phyloP scores from a whole-genome alignment of 2,797 vertebrate species.

The Momotus momota region DNA sequence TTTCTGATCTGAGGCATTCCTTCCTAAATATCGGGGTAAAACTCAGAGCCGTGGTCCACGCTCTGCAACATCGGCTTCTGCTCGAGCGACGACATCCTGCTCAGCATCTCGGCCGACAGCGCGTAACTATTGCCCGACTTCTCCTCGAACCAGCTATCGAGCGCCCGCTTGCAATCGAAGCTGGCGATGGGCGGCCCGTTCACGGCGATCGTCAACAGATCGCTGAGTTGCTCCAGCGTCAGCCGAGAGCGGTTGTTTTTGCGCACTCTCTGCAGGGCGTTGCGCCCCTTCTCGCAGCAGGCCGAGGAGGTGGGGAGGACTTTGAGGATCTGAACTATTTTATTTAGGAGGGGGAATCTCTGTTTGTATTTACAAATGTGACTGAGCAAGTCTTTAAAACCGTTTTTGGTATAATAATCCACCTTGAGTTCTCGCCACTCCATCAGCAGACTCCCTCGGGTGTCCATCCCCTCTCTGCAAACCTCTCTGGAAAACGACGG shows the following conservation, averaged over 20 bases:
- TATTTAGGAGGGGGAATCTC: conserved; percentile 91
- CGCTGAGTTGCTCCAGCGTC: conserved; percentile 92
- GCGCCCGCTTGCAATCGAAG: conserved; percentile 93
- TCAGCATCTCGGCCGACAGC: conserved; percentile 87
- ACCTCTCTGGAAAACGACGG: conserved; percentile 83
- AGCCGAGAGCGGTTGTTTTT: conserved; percentile 91
- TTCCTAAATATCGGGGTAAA: conserved; percentile 88
- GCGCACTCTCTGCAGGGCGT: conserved; percentile 87
- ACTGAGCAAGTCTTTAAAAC: conserved; percentile 91
- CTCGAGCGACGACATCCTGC: conserved; percentile 87
- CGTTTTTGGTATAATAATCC: conserved; percentile 91
- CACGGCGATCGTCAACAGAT: conserved; percentile 89
- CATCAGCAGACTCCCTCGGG: conserved; percentile 84
- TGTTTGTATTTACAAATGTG: conserved; percentile 93
- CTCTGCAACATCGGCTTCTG: conserved; percentile 87
- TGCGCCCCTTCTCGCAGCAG: conserved; percentile 92
- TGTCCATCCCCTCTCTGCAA: conserved; percentile 82
- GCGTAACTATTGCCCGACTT: conserved; percentile 92
- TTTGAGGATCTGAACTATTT: conserved; percentile 88
- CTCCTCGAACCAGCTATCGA: conserved; percentile 98
- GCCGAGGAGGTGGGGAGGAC: conserved; percentile 91
- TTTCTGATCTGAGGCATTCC: conserved; percentile 70
- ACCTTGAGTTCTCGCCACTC: conserved; percentile 96
- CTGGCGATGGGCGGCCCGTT: conserved; percentile 90
- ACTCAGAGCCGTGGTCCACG: conserved; percentile 87